Evolutionary conservation across 1,140 invertebrate genomes (phyloP).

Genomic region (Eurosta solidaginis): DNA sequence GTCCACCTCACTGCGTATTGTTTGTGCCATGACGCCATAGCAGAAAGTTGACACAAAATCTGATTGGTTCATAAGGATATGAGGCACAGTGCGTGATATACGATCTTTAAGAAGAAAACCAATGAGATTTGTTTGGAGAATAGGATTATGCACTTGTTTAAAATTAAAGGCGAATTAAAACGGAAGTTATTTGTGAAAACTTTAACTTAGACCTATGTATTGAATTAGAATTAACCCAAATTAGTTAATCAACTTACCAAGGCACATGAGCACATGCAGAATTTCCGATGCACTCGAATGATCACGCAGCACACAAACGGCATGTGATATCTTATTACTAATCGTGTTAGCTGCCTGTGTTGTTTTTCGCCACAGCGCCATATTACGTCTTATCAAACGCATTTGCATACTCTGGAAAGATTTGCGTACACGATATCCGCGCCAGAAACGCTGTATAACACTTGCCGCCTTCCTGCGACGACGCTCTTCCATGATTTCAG

Average conservation of each 20-base stretch:
- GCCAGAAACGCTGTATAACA: slow-evolving; percentile 71
- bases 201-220: not conserved
- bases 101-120: slow-evolving; percentile 47
- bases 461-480: slow-evolving; percentile 63
- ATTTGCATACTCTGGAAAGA: slow-evolving; percentile 48
- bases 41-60: slow-evolving; percentile 56
- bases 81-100: slow-evolving; percentile 55
- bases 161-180: not conserved
- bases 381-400: slow-evolving; percentile 61
- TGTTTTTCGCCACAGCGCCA: slow-evolving; percentile 59
- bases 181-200: slow-evolving; percentile 5
- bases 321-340: slow-evolving; percentile 44
- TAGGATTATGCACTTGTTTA: not conserved
- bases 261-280: slow-evolving; percentile 43
- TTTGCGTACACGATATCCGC: slow-evolving; percentile 64
- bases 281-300: slow-evolving; percentile 50
- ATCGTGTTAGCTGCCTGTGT: slow-evolving; percentile 61
- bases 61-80: slow-evolving; percentile 52
- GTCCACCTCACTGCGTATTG: slow-evolving; percentile 58
- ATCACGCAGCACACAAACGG: slow-evolving; percentile 47
- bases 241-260: slow-evolving; percentile 53
- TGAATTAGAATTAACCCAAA: not conserved
- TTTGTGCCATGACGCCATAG: slow-evolving; percentile 59
- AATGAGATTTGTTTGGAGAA: not conserved
- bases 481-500: slow-evolving; percentile 60